These are phyloP conservation scores for Timema podura DNA, from an alignment of 2,888 invertebrate genomes.

Conservation along the genomic window DNA sequence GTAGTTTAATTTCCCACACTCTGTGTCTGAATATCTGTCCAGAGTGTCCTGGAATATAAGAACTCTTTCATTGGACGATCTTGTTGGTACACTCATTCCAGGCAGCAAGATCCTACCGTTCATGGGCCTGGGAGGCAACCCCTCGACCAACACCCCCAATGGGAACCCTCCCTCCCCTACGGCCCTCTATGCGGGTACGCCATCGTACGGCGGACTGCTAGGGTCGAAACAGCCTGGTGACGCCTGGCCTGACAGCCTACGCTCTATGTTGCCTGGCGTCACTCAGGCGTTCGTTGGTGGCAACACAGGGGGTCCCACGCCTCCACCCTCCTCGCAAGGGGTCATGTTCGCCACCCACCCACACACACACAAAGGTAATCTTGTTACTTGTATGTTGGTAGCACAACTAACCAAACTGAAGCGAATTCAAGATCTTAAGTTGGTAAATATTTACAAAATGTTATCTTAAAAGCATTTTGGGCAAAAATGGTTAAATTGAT, in stretches of 20 bases:
- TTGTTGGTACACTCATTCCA: constrained; percentile 33
- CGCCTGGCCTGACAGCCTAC: constrained; percentile 49
- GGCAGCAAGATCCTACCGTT: constrained; percentile 57
- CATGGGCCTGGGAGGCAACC: constrained; percentile 37
- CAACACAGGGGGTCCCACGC: constrained; percentile 13
- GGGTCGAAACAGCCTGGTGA: constrained; percentile 40
- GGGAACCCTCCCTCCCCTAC: constrained; percentile 24
- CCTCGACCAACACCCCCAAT: constrained; percentile 16
- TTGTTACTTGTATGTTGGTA: no score
- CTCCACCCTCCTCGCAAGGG: constrained; percentile 19
- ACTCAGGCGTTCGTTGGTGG: constrained; percentile 1
- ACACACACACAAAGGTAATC: no score
- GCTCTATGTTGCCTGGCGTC: constrained; percentile 45
- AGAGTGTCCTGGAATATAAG: no score
- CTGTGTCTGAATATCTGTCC: no score
- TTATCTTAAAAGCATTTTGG: no score
- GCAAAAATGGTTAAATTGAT: no score
- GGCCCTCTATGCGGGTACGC: not conserved
- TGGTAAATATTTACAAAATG: no score
- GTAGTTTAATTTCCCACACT: no score
- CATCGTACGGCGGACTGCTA: not conserved
- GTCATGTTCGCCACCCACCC: no score
- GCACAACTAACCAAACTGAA: no score
- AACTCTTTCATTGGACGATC: no score
- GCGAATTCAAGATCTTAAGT: no score